Evolutionary conservation across 2,113 vertebrate species (phyloP), one percentile per base, ranked within the genome.

Genomic region (Microtus ochrogaster): DNA sequence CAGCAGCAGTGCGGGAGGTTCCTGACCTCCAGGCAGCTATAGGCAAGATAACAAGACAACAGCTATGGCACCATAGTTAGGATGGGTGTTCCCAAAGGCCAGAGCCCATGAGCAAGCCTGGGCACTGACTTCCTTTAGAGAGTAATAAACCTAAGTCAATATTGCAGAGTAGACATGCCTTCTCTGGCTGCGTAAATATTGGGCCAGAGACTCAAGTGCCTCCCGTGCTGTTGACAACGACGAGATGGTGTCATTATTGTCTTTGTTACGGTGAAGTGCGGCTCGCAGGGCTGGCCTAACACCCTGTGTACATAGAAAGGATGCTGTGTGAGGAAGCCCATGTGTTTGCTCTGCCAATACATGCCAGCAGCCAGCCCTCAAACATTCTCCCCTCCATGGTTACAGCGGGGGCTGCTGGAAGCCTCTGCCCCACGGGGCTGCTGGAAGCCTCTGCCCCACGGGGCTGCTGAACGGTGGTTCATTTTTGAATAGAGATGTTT

Each of bases 301-400:
- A 85, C 98, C 96, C 98, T 98, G 93, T 97, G 98, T 98, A 98
- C 99, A 99, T 98, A 98, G 39, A 93, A 81, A 30, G 84, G 93
- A 91, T 93, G 83, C 96, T 98, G 98, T 98, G 98, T 97, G 98
- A 96, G 89, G 98, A 98, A 98, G 98, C 98, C 98, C 96, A 58
- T 98, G 98, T 99, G 99, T 99, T 99, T 99, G 98, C 99, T 99
- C 98, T 99, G 99, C 99, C 99, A 99, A 99, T 98, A 99, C 91
- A 95, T 91, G 92, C 97, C 92, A 85, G 95, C 73, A 92, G 98
- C 98, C 97, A 94, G 97, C 98, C 98, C 98, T 97, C 98, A 92
- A 77, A 96, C 98, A 95, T 95, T 98, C 98, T 98, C 98, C 26
- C 93, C 98, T 98, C 98, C 98, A 91, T 98, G 98, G 98, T 95